phyloP scores from a whole-genome alignment of 2,797 vertebrate genomes.

The Leptodactylus fallax region DNA sequence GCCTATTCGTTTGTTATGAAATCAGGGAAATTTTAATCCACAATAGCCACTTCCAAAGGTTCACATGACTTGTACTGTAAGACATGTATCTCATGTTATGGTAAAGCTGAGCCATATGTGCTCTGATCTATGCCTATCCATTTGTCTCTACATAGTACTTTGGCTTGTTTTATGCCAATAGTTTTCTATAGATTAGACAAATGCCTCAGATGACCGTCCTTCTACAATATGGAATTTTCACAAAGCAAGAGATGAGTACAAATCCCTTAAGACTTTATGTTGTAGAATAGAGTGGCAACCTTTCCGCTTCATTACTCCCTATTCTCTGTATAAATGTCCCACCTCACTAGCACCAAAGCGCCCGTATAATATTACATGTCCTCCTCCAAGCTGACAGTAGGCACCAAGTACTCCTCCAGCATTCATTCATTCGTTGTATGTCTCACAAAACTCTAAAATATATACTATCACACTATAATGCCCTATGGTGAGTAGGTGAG shows the following conservation, averaged over 20 bases:
- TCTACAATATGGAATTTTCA: not conserved
- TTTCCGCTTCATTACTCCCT: not conserved
- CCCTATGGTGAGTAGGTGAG: too few species aligned
- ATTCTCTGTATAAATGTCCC: not conserved
- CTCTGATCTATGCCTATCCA: not conserved
- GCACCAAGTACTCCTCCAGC: too few species aligned
- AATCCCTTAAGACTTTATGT: not conserved
- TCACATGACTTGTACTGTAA: too few species aligned
- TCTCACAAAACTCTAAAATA: too few species aligned
- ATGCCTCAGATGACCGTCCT: not conserved
- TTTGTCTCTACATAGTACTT: too few species aligned
- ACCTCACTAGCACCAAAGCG: not conserved
- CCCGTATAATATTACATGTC: not conserved
- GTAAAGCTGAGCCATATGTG: too few species aligned
- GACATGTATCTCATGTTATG: too few species aligned
- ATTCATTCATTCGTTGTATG: too few species aligned
- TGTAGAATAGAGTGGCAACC: not conserved
- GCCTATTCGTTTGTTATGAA: too few species aligned
- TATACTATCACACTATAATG: too few species aligned
- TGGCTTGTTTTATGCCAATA: not conserved
- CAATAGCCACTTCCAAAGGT: too few species aligned
- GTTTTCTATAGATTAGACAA: not conserved
- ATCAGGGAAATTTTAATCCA: too few species aligned
- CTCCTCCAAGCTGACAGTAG: not conserved
- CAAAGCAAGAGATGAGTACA: not conserved